Conservation (phyloP, 2,888 invertebrate species). For the Phymatocera aterrima region DNA sequence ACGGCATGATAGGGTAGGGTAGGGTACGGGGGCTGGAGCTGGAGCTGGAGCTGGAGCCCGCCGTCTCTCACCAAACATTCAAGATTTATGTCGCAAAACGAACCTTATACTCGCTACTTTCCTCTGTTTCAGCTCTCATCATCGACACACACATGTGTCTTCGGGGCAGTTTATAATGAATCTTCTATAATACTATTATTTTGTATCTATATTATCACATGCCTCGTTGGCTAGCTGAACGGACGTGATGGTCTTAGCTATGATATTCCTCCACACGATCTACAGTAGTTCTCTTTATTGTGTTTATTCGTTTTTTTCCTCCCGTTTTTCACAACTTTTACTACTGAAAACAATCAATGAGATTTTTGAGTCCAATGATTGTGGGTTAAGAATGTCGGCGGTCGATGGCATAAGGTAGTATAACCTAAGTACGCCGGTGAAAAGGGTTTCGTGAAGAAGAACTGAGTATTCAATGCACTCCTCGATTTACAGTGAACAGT, state of each 20-base stretch:
- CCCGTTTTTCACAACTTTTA: too few relatives aligned
- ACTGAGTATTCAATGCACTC: background rate
- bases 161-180: background rate
- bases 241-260: too few relatives aligned
- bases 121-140: background rate
- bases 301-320: too few relatives aligned
- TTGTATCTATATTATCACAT: conserved; percentile 2
- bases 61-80: conserved; percentile 6
- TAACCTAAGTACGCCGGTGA: background rate
- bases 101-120: background rate
- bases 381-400: background rate
- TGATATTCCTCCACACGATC: too few relatives aligned
- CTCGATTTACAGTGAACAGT: conserved; percentile 35
- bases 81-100: conserved; percentile 38
- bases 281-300: too few relatives aligned
- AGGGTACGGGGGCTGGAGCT: background rate
- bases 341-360: too few relatives aligned
- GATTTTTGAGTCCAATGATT: conserved; percentile 12
- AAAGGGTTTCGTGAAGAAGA: background rate
- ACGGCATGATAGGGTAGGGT: background rate
- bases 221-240: too few relatives aligned
- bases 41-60: background rate
- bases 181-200: background rate
- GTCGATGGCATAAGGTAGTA: background rate
- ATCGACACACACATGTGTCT: background rate